Conservation (phyloP, 2,888 invertebrate species). For the Carcina quercana region DNA sequence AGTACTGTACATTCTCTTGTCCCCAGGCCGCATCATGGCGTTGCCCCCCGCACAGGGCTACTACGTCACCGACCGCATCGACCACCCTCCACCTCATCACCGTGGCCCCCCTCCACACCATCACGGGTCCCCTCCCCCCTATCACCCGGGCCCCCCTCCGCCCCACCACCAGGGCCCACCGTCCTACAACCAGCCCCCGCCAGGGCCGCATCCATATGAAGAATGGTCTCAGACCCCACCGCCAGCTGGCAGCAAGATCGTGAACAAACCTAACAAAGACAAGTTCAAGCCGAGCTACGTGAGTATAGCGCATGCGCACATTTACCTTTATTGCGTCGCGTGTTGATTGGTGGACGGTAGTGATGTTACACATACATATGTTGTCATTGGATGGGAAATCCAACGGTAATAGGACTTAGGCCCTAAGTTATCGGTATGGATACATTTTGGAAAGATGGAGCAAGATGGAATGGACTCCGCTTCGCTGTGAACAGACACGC, state of each 20-base stretch:
- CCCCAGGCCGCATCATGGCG: slow-evolving; percentile 56
- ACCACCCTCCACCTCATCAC: slow-evolving; percentile 33
- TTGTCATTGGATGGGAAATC: too few relatives aligned
- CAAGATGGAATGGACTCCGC: too few relatives aligned
- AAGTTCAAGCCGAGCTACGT: slow-evolving; percentile 43
- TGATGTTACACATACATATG: too few relatives aligned
- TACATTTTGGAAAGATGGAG: too few relatives aligned
- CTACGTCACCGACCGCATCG: slow-evolving; percentile 61
- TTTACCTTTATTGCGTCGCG: too few relatives aligned
- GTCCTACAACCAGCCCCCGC: not conserved
- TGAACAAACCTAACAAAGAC: slow-evolving; percentile 61
- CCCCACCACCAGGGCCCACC: not conserved
- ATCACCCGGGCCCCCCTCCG: slow-evolving; percentile 21
- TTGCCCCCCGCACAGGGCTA: slow-evolving; percentile 55
- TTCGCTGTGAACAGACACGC: too few relatives aligned
- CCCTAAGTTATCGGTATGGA: too few relatives aligned
- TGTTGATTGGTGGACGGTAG: too few relatives aligned
- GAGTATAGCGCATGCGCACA: too few relatives aligned
- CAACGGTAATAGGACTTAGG: too few relatives aligned
- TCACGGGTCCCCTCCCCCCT: not conserved
- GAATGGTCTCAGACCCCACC: not conserved
- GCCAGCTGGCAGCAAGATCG: slow-evolving; percentile 47
- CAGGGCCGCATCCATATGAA: not conserved
- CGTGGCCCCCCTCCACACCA: slow-evolving; percentile 17
- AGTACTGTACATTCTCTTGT: too few relatives aligned